Evolutionary conservation across 1,140 invertebrate genomes (phyloP), one percentile per base, ranked within the genome.

Genomic region (Neodiprion virginianus): DNA sequence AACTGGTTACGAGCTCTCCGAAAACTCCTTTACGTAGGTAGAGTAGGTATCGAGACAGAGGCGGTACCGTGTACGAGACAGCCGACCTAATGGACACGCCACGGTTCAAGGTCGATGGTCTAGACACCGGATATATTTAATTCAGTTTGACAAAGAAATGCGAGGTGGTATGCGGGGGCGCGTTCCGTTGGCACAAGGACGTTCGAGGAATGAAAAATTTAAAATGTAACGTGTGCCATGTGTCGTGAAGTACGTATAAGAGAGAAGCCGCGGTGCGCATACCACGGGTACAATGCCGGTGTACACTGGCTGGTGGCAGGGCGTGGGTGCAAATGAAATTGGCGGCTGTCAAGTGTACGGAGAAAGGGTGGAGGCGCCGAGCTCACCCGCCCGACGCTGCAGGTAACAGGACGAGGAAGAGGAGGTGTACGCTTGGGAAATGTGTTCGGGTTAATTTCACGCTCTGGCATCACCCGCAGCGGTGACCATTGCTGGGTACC

Each of bases 391-490:
- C 23, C 47, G 14, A 40, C 21, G 66, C n/a, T 14, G 9, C 40
- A 47, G 12, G 40, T 48, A 70, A 17, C 48, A 48, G 69, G 17
- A 50, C 70, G 23, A 71, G 23, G 21, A 71, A 71, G 48, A 50
- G n/a, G 48, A 71, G 67, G 49, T 74, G 73, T 74, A 74, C 68
- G 67, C 70, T 67, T 65, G 73, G 73, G 73, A 74, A 74, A 74
- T 75, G 69, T 71, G 74, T 66, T 75, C 69, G 61, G 69, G 53
- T 75, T 75, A 75, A 75, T 75, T 75, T 75, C 73, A 74, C 73
- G 73, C 67, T 74, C 70, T 50, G 73, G 69, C 48, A 71, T 71
- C 69, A 69, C 11, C 53, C 11, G 53, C n/a, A 61, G 53, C 11
- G 11, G 53, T 14, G 53, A 61, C 53, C 53, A 61, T 61, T 40